Evolutionary conservation across 2,888 invertebrate species (phyloP).

Genomic region (Acholoe squamosa): DNA sequence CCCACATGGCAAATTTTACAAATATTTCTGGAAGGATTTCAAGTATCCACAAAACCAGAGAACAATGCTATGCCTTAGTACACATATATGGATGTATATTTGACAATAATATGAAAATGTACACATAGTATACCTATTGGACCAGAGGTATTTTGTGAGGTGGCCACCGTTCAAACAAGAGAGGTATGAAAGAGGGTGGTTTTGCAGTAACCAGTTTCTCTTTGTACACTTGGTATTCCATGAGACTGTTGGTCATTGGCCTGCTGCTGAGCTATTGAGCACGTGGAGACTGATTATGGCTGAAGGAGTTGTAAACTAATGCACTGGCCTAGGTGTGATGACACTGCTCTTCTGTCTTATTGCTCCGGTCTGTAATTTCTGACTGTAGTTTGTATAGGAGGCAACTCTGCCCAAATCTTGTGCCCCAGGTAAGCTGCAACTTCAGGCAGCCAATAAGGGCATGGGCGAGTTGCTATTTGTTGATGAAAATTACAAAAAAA

Average conservation of each 20-base stretch:
- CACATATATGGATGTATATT: background rate
- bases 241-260: conserved; percentile 9
- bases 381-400: conserved; percentile 50
- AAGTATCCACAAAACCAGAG: background rate
- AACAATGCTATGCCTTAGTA: conserved; percentile 4
- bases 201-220: background rate
- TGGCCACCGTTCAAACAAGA: background rate
- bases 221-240: conserved; percentile 23
- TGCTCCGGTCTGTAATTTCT: conserved; percentile 59
- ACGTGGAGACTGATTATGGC: background rate
- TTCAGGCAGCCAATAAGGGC: background rate
- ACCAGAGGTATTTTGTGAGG: background rate
- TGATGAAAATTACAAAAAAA: conserved; percentile 44
- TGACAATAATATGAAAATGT: background rate
- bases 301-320: background rate
- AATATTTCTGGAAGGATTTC: background rate
- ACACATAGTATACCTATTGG: background rate
- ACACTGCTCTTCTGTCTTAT: conserved; percentile 50
- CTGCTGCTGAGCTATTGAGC: conserved; percentile 23
- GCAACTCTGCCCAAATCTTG: conserved; percentile 33
- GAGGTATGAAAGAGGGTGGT: background rate
- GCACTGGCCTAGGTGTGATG: conserved; percentile 32
- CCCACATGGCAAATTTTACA: conserved; percentile 19
- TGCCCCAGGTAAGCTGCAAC: background rate
- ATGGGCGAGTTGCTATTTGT: conserved; percentile 52